Percentiles rank a stretch among this genome's conserved stretches.
Evolutionary conservation across 2,797 vertebrate species (phyloP).

Genomic region (Adelosebastes latens): DNA sequence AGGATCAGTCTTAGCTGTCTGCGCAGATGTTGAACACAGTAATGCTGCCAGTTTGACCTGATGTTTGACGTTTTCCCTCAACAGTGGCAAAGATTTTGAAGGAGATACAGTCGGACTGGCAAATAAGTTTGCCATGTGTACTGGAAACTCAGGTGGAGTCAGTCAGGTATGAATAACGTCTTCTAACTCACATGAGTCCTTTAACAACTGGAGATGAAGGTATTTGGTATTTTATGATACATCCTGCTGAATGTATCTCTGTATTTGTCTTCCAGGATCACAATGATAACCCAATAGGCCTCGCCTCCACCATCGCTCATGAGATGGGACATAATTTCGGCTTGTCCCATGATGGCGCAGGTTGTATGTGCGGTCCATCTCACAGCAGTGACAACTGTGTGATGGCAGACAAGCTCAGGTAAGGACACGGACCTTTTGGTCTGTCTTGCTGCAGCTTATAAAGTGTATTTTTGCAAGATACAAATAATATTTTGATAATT

Average conservation of each 20-base stretch:
- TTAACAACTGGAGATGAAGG: not conserved
- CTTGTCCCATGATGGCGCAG: slow-evolving; percentile 86
- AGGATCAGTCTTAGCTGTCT: slow-evolving; percentile 34
- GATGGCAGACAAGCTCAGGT: slow-evolving; percentile 87
- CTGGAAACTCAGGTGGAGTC: slow-evolving; percentile 84
- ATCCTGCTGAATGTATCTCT: not conserved
- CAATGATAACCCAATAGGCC: slow-evolving; percentile 78
- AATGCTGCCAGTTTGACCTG: not conserved
- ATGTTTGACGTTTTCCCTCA: slow-evolving; percentile 17
- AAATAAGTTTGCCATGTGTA: slow-evolving; percentile 89
- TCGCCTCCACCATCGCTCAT: slow-evolving; percentile 92
- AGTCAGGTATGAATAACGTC: slow-evolving; percentile 85
- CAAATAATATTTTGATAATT: too few species aligned
- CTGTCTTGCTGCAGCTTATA: not conserved
- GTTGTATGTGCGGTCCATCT: slow-evolving; percentile 80
- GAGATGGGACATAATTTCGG: slow-evolving; percentile 97
- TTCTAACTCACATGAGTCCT: not conserved
- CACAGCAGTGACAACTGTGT: slow-evolving; percentile 80
- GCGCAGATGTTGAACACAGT: not conserved
- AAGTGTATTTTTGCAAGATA: not conserved
- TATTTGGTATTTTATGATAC: not conserved
- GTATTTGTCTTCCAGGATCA: slow-evolving; percentile 84
- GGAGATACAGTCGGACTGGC: slow-evolving; percentile 89
- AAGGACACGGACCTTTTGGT: not conserved
- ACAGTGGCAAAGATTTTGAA: slow-evolving; percentile 85